phyloP scores from a whole-genome alignment of 1,140 invertebrate species.

The Hermetia illucens region DNA sequence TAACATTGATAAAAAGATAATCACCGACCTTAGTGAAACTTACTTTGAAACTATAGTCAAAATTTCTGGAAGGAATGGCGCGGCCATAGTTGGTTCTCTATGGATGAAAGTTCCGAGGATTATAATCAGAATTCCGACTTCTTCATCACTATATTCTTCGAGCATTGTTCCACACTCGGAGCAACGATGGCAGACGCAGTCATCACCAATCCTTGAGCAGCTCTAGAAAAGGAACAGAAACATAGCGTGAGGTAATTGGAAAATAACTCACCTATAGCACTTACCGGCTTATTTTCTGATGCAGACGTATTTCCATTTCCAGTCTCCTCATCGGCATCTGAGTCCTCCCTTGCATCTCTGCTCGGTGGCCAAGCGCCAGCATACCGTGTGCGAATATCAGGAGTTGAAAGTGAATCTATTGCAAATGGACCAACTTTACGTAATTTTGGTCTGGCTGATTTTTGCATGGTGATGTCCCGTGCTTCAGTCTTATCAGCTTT shows the following conservation, averaged over 20 bases:
- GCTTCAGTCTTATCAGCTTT: too few species aligned
- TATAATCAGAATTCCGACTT: slow-evolving; percentile 87
- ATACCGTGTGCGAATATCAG: slow-evolving; percentile 29
- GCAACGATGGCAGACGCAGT: slow-evolving; percentile 50
- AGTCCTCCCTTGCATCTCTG: slow-evolving; percentile 11
- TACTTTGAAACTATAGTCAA: slow-evolving; percentile 77
- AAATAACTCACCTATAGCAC: neutral
- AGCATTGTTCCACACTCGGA: slow-evolving; percentile 67
- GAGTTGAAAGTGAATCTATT: slow-evolving; percentile 30
- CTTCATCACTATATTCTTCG: slow-evolving; percentile 95
- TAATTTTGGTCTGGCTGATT: too few species aligned
- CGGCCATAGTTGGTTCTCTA: slow-evolving; percentile 83
- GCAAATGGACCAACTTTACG: slow-evolving; percentile 33
- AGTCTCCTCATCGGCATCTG: slow-evolving; percentile 14
- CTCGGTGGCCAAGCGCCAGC: slow-evolving; percentile 27
- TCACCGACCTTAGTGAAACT: too few species aligned
- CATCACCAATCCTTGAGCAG: slow-evolving; percentile 50
- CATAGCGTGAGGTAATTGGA: neutral
- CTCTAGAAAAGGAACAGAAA: slow-evolving; percentile 31
- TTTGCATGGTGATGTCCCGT: too few species aligned
- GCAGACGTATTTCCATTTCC: slow-evolving; percentile 1
- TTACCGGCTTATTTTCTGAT: slow-evolving; percentile 1
- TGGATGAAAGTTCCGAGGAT: slow-evolving; percentile 92
- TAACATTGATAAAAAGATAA: neutral
- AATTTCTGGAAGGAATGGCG: slow-evolving; percentile 83